Conservation (phyloP, 1,140 invertebrate species). For the Drosophila pectinifera region DNA sequence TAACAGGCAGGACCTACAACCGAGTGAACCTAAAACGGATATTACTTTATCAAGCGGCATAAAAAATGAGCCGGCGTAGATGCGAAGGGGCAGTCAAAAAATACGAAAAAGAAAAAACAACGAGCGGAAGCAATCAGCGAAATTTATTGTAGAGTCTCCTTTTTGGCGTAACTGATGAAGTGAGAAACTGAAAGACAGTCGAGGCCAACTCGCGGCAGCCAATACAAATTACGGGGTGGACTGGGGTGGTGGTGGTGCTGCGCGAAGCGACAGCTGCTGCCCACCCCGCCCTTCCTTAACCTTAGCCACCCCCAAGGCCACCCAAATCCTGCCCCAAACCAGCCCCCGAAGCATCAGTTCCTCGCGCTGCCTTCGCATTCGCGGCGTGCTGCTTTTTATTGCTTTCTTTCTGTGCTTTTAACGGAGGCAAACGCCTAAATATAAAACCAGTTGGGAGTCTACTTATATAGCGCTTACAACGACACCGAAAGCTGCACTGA, state of each 20-base stretch:
- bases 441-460: conserved; percentile 79
- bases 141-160: conserved; percentile 83
- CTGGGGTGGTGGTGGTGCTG: not conserved
- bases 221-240: conserved; percentile 52
- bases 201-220: conserved; percentile 67
- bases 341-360: conserved; percentile 9
- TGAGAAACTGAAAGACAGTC: conserved; percentile 83
- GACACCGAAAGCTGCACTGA: conserved; percentile 10
- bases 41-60: conserved; percentile 83
- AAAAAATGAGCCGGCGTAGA: conserved; percentile 77
- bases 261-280: conserved; percentile 65
- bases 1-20: conserved; percentile 38
- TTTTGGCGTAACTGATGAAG: conserved; percentile 83
- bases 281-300: conserved; percentile 8
- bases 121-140: conserved; percentile 79
- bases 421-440: conserved; percentile 69
- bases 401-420: conserved; percentile 80
- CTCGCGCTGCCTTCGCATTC: conserved; percentile 45
- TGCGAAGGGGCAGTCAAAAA: conserved; percentile 24
- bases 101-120: conserved; percentile 11
- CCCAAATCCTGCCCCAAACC: not conserved
- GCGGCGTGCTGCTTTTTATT: conserved; percentile 81
- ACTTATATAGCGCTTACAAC: conserved; percentile 79
- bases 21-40: conserved; percentile 78
- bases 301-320: conserved; percentile 14